Conservation (phyloP, 2,797 vertebrate species). For the Rhabdophis nuchalis region DNA sequence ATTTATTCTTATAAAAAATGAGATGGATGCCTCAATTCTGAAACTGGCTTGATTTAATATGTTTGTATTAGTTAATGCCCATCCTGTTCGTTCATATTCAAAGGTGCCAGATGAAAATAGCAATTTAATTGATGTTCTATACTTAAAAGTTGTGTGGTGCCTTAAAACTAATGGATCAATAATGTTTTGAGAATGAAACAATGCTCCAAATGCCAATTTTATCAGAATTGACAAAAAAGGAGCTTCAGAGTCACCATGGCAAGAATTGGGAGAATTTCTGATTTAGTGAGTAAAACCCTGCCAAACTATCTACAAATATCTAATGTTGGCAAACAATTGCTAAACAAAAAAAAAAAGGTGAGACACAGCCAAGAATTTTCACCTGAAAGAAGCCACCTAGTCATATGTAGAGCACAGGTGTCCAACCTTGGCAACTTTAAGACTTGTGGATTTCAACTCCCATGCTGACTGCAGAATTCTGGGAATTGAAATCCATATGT, state of each 20-base stretch:
- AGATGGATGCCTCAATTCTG: neutral
- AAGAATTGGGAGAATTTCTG: neutral
- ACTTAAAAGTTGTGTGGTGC: neutral
- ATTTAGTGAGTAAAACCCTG: neutral
- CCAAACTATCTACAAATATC: neutral
- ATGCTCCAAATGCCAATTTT: neutral
- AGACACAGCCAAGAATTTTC: neutral
- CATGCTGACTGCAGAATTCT: neutral
- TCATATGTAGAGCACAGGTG: neutral
- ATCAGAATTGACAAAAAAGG: neutral
- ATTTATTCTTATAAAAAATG: neutral
- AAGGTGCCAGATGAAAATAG: neutral
- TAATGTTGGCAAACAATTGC: neutral
- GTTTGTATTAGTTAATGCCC: neutral
- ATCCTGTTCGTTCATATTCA: neutral
- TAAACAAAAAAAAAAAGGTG: neutral
- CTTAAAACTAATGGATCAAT: neutral
- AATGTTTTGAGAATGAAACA: neutral
- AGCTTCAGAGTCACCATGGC: neutral
- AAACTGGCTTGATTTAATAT: neutral
- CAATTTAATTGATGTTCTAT: neutral
- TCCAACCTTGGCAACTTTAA: neutral
- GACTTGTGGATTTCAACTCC: neutral
- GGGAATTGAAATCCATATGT: neutral
- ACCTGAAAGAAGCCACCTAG: neutral